Percentiles rank a stretch among this genome's conserved stretches.
These are phyloP conservation scores for Dendrolimus kikuchii DNA, from an alignment of 1,140 invertebrate species.

Conservation along the genomic window DNA sequence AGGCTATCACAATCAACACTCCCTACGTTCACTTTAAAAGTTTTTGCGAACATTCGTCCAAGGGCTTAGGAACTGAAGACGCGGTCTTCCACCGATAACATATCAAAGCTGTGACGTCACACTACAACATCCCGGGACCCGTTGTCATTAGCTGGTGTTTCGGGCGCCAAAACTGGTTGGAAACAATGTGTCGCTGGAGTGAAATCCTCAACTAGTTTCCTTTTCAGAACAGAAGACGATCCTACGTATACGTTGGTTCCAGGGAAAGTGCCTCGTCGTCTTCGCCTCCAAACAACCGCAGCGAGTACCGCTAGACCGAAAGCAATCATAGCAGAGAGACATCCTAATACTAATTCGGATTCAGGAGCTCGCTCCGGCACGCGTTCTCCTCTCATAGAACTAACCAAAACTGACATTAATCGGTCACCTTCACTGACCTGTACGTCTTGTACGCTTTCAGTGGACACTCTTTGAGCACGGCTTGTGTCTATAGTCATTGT, in stretches of 20 bases:
- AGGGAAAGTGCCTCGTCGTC: conserved; percentile 69
- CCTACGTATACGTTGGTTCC: conserved; percentile 74
- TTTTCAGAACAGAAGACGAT: conserved; percentile 70
- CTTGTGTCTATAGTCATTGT: conserved; percentile 77
- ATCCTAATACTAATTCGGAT: conserved; percentile 71
- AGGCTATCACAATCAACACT: conserved; percentile 49
- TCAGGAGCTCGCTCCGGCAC: conserved; percentile 64
- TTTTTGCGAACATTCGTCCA: conserved; percentile 36
- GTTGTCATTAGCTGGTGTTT: conserved; percentile 48
- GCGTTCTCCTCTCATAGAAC: conserved; percentile 73
- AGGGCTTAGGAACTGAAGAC: conserved; percentile 64
- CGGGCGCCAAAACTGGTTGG: conserved; percentile 73
- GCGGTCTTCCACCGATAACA: conserved; percentile 63
- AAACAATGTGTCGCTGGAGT: conserved; percentile 67
- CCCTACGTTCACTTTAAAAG: conserved; percentile 25
- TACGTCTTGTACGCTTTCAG: conserved; percentile 74
- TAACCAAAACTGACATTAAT: conserved; percentile 73
- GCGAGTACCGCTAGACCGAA: conserved; percentile 71
- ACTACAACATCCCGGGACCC: conserved; percentile 71
- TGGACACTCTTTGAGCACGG: conserved; percentile 74
- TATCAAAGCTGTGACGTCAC: conserved; percentile 76
- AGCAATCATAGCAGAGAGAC: conserved; percentile 70
- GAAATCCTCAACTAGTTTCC: conserved; percentile 74
- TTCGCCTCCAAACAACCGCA: conserved; percentile 70
- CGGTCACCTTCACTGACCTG: conserved; percentile 72